A percentile compares a stretch with the other conserved stretches of the same genome.
Evolutionary conservation across 1,140 invertebrate genomes (phyloP).

Genomic region (Paracyclopina nana): DNA sequence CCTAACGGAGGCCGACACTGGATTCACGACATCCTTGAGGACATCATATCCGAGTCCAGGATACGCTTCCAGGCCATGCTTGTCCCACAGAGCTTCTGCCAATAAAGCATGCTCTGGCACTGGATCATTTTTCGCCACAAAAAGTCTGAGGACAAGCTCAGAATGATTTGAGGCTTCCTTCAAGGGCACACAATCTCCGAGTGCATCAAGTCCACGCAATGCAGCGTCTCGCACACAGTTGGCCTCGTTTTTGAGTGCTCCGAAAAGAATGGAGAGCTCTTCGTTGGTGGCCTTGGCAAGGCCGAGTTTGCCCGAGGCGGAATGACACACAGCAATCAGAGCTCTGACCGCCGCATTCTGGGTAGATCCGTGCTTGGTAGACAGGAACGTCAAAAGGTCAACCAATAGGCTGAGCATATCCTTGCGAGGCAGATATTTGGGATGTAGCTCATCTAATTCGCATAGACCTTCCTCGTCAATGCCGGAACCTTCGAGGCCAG

Average conservation of each 20-base stretch:
- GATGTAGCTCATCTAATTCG: constrained; percentile 36
- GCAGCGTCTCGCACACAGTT: constrained; percentile 56
- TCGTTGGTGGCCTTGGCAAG: constrained; percentile 38
- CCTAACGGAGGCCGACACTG: neutral
- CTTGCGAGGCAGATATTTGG: constrained; percentile 50
- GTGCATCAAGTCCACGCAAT: constrained; percentile 32
- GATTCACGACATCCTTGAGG: constrained; percentile 49
- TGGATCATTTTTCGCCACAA: constrained; percentile 52
- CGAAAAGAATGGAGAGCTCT: constrained; percentile 56
- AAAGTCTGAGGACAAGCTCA: constrained; percentile 37
- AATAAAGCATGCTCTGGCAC: constrained; percentile 30
- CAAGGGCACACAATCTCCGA: neutral
- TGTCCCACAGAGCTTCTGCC: constrained; percentile 45
- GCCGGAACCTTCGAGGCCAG: neutral
- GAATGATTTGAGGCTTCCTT: neutral
- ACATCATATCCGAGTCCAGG: constrained; percentile 30
- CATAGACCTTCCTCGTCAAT: constrained; percentile 17
- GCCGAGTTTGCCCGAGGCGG: constrained; percentile 39
- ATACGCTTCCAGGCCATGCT: constrained; percentile 32
- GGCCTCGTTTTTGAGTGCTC: constrained; percentile 45
- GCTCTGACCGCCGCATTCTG: constrained; percentile 53
- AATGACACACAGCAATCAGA: constrained; percentile 49
- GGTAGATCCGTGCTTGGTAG: neutral
- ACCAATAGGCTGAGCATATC: constrained; percentile 60
- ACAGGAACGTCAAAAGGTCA: constrained; percentile 47